Conservation (phyloP, 2,888 invertebrate species). For the Adelphocoris suturalis region DNA sequence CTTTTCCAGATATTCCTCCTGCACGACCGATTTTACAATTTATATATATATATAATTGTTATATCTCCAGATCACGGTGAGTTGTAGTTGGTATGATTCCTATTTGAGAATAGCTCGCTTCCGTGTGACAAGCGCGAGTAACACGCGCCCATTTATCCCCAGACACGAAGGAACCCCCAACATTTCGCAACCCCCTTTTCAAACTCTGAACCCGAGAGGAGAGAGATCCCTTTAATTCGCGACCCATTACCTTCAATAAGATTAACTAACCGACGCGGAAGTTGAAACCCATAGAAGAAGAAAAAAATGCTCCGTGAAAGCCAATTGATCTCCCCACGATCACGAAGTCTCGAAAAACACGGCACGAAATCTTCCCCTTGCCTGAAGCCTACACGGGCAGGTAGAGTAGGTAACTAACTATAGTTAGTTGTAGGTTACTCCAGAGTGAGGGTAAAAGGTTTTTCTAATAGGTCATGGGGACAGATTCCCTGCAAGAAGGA, state of each 20-base stretch:
- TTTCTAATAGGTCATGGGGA: conserved; percentile 45
- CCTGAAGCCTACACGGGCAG: not conserved
- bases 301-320: conserved; percentile 52
- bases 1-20: too few species aligned
- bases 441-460: conserved; percentile 1
- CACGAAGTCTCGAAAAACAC: conserved; percentile 59
- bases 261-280: conserved; percentile 41
- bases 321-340: conserved; percentile 57
- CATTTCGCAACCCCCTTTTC: conserved; percentile 17
- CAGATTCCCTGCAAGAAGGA: not conserved
- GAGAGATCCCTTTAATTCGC: conserved; percentile 18
- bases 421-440: not conserved
- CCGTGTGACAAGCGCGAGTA: not conserved
- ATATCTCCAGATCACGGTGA: too few species aligned
- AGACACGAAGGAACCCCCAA: not conserved
- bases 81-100: too few species aligned
- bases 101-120: not conserved
- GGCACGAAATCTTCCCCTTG: conserved; percentile 49
- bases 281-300: not conserved
- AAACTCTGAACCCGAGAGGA: not conserved
- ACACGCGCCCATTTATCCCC: not conserved
- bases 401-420: not conserved
- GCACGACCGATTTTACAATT: too few species aligned
- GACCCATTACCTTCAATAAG: conserved; percentile 20
- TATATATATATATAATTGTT: too few species aligned